phyloP scores from a whole-genome alignment of 2,113 vertebrate species.

The Struthio camelus region DNA sequence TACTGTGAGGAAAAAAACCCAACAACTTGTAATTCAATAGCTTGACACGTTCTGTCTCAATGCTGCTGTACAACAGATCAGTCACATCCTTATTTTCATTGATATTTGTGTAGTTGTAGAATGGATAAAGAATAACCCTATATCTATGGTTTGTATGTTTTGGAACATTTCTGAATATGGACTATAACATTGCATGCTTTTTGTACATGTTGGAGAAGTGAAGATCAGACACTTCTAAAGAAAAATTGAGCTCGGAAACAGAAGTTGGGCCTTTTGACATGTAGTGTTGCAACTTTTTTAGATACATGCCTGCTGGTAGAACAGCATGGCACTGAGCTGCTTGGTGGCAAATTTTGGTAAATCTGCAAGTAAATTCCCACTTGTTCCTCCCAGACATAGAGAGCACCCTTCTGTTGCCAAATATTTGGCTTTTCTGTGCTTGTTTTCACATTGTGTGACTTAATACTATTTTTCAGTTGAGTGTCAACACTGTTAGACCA shows the following conservation, averaged over 20 bases:
- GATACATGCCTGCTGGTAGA: neutral
- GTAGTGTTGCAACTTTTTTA: neutral
- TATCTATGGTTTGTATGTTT: accelerated
- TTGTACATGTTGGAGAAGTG: neutral
- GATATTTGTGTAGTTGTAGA: neutral
- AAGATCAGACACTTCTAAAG: neutral
- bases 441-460: neutral
- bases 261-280: neutral
- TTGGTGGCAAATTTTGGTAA: neutral
- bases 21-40: neutral
- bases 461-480: neutral
- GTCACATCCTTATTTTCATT: neutral
- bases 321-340: neutral
- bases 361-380: neutral
- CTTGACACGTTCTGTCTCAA: neutral
- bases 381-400: neutral
- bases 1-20: neutral
- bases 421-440: neutral
- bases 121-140: neutral
- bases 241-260: neutral
- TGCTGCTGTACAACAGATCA: neutral
- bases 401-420: neutral
- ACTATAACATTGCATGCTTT: neutral
- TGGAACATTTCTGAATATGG: neutral
- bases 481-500: neutral